Evolutionary conservation across 64 coral and sea anemone species (phyloP).

Genomic region (Stichodactyla helianthus): DNA sequence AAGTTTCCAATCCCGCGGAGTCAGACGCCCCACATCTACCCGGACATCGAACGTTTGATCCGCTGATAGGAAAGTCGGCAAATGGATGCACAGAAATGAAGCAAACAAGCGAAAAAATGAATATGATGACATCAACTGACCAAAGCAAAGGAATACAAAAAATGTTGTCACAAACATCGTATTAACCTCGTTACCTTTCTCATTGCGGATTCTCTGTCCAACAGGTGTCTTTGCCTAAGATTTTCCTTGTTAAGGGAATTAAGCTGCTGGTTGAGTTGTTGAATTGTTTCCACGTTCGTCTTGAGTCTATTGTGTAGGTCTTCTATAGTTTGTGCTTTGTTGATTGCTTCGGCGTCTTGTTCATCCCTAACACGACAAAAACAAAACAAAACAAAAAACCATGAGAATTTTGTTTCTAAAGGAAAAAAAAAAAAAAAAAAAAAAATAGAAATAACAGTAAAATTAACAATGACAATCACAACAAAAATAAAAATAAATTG

Average conservation of each 20-base stretch:
- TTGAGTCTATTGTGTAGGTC: slow-evolving; percentile 92
- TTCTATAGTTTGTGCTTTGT: slow-evolving; percentile 78
- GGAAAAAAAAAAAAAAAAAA: no score
- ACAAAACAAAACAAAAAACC: neutral
- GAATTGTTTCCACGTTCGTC: slow-evolving; percentile 86
- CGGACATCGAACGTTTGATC: no score
- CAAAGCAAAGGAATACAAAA: neutral
- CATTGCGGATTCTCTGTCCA: slow-evolving; percentile 73
- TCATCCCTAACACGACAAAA: slow-evolving; percentile 44
- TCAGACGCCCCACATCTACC: no score
- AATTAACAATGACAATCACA: no score
- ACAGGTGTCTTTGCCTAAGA: slow-evolving; percentile 72
- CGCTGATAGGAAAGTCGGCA: no score
- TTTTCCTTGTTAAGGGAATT: slow-evolving; percentile 82
- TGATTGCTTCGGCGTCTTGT: slow-evolving; percentile 87
- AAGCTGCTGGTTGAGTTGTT: slow-evolving; percentile 81
- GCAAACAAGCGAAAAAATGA: no score
- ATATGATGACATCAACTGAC: neutral
- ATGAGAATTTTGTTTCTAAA: no score
- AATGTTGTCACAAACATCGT: neutral
- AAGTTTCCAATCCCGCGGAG: no score
- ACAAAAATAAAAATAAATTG: no score
- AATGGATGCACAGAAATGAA: no score
- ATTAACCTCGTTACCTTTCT: slow-evolving; percentile 64
- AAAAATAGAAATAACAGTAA: no score